These are phyloP conservation scores for Falco naumanni DNA, from an alignment of 2,797 vertebrate genomes.

Conservation along the genomic window DNA sequence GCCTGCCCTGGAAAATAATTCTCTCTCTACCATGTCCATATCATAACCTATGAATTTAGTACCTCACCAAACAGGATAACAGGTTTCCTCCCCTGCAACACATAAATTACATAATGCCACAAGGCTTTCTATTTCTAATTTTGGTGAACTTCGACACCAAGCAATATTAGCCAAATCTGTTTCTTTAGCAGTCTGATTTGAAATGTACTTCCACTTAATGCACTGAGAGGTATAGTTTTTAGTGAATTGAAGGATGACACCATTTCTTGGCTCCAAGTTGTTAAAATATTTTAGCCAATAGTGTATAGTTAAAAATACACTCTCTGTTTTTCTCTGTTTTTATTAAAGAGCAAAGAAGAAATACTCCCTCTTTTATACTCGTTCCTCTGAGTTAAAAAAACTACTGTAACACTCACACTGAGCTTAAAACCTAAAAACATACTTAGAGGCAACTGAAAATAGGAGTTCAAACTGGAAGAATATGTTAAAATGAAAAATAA, in stretches of 20 bases:
- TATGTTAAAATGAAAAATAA: neutral
- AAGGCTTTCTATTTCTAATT: neutral
- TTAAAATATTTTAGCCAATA: neutral
- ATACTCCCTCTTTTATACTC: neutral
- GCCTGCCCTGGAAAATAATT: neutral
- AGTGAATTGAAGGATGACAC: neutral
- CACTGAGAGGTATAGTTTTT: neutral
- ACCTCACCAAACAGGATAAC: neutral
- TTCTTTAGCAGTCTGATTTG: neutral
- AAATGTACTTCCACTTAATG: neutral
- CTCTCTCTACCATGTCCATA: neutral
- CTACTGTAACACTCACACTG: rapidly evolving
- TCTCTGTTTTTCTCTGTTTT: neutral
- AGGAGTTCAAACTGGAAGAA: neutral
- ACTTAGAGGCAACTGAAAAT: neutral
- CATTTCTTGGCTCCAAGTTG: neutral
- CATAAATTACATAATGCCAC: neutral
- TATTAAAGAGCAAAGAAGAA: neutral
- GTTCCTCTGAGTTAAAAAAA: neutral
- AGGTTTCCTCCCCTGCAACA: neutral
- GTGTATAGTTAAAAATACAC: neutral
- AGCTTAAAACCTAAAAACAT: neutral
- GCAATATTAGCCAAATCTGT: neutral
- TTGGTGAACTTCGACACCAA: neutral
- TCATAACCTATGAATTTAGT: neutral